phyloP scores from a whole-genome alignment of 2,797 vertebrate genomes.

The Molossus molossus region DNA sequence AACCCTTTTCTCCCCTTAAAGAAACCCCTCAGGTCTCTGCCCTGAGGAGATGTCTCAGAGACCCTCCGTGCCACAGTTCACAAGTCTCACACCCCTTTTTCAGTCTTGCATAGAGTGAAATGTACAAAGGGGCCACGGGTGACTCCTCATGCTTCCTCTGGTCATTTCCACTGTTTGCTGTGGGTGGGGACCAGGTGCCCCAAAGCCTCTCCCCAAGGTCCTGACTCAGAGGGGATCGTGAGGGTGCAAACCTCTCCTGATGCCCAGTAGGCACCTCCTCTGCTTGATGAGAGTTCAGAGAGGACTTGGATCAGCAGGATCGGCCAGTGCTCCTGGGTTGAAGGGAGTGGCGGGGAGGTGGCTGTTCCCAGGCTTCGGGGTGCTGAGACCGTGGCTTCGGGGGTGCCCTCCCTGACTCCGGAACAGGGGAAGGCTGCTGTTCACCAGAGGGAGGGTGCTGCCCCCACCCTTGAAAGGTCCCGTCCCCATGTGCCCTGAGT shows the following conservation, averaged over 20 bases:
- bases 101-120: too few species aligned
- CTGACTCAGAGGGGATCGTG: too few species aligned
- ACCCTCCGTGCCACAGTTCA: too few species aligned
- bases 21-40: not conserved
- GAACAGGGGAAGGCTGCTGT: not conserved
- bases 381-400: not conserved
- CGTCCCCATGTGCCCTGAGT: too few species aligned
- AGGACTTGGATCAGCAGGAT: too few species aligned
- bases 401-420: rapidly evolving
- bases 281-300: not conserved
- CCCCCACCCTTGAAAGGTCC: not conserved
- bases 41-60: not conserved
- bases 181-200: too few species aligned
- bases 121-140: not conserved
- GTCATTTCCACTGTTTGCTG: not conserved
- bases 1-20: not conserved
- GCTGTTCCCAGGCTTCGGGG: not conserved
- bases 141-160: too few species aligned
- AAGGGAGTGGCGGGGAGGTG: rapidly evolving
- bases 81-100: not conserved
- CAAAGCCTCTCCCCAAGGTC: not conserved
- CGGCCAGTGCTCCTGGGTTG: not conserved
- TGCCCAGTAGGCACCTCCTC: rapidly evolving
- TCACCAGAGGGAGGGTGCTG: rapidly evolving
- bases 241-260: too few species aligned